Evolutionary conservation across 2,888 invertebrate species (phyloP).

Genomic region (Acronicta psi): DNA sequence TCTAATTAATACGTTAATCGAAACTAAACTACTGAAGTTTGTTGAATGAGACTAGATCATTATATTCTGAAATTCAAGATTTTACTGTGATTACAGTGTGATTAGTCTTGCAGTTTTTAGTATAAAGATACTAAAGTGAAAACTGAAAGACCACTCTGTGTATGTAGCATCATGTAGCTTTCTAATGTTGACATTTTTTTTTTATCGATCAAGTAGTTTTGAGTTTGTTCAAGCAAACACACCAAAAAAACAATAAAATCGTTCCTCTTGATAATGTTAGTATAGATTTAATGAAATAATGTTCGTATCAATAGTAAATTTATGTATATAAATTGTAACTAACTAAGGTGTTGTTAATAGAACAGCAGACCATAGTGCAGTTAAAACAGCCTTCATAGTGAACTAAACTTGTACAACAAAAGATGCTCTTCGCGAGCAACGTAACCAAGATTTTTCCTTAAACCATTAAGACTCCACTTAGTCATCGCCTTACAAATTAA

Average conservation of each 20-base stretch:
- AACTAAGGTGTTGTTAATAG: background rate
- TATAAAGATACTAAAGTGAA: too few relatives aligned
- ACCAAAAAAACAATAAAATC: too few relatives aligned
- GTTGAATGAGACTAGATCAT: background rate
- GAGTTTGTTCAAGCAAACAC: too few relatives aligned
- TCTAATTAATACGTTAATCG: too few relatives aligned
- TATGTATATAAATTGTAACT: background rate
- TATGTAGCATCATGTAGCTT: too few relatives aligned
- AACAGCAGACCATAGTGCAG: background rate
- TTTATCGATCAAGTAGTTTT: too few relatives aligned
- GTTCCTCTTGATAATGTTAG: too few relatives aligned
- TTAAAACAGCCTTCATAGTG: background rate
- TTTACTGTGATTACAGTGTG: slow-evolving; percentile 12
- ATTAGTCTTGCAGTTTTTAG: too few relatives aligned
- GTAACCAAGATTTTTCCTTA: slow-evolving; percentile 9
- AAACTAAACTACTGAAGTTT: too few relatives aligned
- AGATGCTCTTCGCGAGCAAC: background rate
- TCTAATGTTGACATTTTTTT: too few relatives aligned
- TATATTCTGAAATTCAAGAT: slow-evolving; percentile 25
- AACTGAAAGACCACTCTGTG: too few relatives aligned
- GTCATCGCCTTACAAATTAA: slow-evolving; percentile 45
- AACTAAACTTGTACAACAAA: background rate
- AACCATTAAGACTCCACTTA: slow-evolving; percentile 34
- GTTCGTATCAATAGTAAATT: background rate
- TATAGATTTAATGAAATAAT: too few relatives aligned